Base-by-base conservation (phyloP, 2,888 invertebrate genomes). In the Ormyrus rosae region DNA sequence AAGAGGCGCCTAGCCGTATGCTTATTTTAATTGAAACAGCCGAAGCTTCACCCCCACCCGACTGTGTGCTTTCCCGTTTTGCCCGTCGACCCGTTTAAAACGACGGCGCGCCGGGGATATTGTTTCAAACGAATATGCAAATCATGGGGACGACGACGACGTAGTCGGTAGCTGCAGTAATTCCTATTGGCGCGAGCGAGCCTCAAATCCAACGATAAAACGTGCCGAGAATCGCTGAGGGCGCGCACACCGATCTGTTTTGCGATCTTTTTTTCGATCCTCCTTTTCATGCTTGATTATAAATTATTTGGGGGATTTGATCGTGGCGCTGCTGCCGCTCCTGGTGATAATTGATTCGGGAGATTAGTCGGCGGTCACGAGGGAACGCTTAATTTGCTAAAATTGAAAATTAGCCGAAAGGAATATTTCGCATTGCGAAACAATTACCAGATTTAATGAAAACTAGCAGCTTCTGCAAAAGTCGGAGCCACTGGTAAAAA, bases 81-180 rank as follows among this genome's bases (percentile, higher is more conserved):
- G 81, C 81, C 9, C 13, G 19, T 2, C 7, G 7, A 13, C 74
- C 80, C 82, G 83, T 83, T 84, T 83, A 82, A 80, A 83, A 82
- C 82, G 83, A 84, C 84, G 67, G 78, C 82, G 10, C n/a, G 13
- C 63, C 74, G 80, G 83, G 88, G 88, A 89, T 90, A 90, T 90
- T 90, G 90, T 90, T 90, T 89, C 89, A 89, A 89, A 90, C 90
- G 90, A 90, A 90, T 90, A 90, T 90, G 90, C 90, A 90, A 90
- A 90, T 90, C 87, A 90, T 89, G 88, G 88, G 55, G 19, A 13
- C 10, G 85, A 83, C 82, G 67, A 13, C 50, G n/a, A 10, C 10
- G 53, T 11, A 64, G 46, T 19, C 51, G 50, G 7, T 83, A 84
- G 84, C 84, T 84, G 85, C 83, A 85, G 88, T 89, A 87, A 89